Conservation (phyloP, 2,113 vertebrate species). For the Romanogobio albipinnatus region DNA sequence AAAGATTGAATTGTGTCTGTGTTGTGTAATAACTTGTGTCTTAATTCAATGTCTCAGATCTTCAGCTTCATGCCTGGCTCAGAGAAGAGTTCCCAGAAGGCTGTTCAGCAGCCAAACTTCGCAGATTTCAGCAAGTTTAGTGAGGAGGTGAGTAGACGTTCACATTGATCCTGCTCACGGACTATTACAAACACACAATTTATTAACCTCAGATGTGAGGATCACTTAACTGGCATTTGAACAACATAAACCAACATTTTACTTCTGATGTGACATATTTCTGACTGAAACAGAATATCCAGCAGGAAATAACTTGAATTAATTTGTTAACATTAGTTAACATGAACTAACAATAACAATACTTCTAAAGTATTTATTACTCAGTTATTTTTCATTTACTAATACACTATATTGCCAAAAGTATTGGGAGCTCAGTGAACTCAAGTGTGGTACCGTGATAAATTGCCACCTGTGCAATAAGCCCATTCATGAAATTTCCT, state of each 20-base stretch:
- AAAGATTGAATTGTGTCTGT: not conserved
- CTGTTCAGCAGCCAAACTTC: constrained; percentile 70
- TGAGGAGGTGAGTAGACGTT: constrained; percentile 70
- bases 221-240: not conserved
- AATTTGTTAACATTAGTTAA: no score
- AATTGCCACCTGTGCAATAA: no score
- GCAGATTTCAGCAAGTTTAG: constrained; percentile 77
- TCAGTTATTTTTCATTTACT: no score
- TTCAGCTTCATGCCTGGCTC: constrained; percentile 61
- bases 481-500: no score
- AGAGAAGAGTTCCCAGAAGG: constrained; percentile 60
- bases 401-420: no score
- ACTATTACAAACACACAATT: not conserved
- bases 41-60: constrained; percentile 61
- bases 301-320: not conserved
- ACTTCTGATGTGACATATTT: not conserved
- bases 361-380: no score
- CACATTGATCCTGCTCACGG: not conserved
- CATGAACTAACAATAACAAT: no score
- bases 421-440: no score
- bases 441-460: no score
- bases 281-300: not conserved
- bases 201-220: not conserved
- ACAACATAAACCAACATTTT: not conserved
- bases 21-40: not conserved